Percentiles rank a stretch among this genome's conserved stretches.
Conservation (phyloP, 1,140 invertebrate genomes). For the Chymomyza costata region DNA sequence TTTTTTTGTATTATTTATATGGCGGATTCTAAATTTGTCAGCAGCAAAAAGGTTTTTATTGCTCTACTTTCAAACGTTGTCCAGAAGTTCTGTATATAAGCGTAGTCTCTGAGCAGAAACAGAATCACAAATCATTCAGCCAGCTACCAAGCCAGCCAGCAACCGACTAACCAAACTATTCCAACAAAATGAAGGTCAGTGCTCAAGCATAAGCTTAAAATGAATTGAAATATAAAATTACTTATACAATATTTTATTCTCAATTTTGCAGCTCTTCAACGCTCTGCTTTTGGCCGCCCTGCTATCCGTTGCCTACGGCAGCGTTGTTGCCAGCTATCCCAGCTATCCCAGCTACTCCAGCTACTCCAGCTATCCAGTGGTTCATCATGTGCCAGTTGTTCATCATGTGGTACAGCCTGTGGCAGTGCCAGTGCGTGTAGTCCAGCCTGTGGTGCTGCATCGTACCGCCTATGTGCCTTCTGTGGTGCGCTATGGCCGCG, state of each 20-base stretch:
- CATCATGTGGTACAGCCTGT: constrained; percentile 26
- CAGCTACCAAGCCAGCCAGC: constrained; percentile 38
- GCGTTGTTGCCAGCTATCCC: constrained; percentile 38
- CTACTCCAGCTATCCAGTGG: constrained; percentile 15
- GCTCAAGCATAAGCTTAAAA: neutral
- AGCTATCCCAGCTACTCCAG: constrained; percentile 19
- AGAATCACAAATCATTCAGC: constrained; percentile 46
- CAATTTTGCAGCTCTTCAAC: constrained; percentile 42
- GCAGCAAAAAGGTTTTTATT: too few species aligned
- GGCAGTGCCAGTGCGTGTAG: constrained; percentile 27
- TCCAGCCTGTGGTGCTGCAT: constrained; percentile 25
- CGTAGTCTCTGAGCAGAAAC: constrained; percentile 1
- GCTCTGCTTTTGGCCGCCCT: constrained; percentile 43
- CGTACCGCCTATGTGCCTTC: constrained; percentile 32
- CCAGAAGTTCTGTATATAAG: constrained; percentile 49
- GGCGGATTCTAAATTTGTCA: too few species aligned
- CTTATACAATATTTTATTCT: neutral
- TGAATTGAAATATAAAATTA: constrained; percentile 10
- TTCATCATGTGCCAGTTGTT: constrained; percentile 28
- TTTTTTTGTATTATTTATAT: constrained; percentile 9
- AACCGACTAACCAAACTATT: constrained; percentile 14
- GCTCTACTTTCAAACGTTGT: constrained; percentile 37
- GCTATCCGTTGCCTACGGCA: constrained; percentile 47
- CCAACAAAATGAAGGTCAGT: constrained; percentile 59
- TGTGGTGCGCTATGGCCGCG: constrained; percentile 32